Evolutionary conservation across 2,888 invertebrate species (phyloP), one percentile per base, ranked within the genome.

Genomic region (Coelopa pilipes): DNA sequence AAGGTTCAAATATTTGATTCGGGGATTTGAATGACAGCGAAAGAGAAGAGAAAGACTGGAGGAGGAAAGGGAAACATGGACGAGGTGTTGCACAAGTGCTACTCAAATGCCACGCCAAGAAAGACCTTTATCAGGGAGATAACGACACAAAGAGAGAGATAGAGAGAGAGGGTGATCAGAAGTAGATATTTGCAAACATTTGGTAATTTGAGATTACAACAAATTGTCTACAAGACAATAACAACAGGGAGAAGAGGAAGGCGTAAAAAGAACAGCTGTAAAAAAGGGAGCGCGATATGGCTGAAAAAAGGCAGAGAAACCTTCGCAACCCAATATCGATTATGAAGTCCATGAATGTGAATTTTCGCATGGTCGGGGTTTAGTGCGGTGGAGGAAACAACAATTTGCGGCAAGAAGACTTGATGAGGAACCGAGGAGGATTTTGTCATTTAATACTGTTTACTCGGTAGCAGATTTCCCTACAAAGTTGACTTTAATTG

Each of bases 1-100:
- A 65, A 65, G 65, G 65, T 65, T 46, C 47, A 65, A 65, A 65
- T 47, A 19, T 65, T 47, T 65, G 65, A 65, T 46, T 19, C 19
- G 34, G 34, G 34, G 34, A 34, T 34, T 34, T 34, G 34, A 34
- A 7, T 34, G 34, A 34, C 34, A 34, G 7, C 34, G 34, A 34
- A 34, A 7, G 34, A 34, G 34, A 34, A 7, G 34, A n/a, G n/a
- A n/a, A n/a, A n/a, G n/a, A n/a, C n/a, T n/a, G 34, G 4, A 7
- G 7, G 34, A 34, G 34, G 34, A 34, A n/a, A n/a, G n/a, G 34
- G 34, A 34, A 34, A 34, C 34, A 34, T 2, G 7, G 34, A 4
- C 34, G 34, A 34, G 47, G 45, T 63, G 63, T 7, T 63, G 46
- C 17, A 34, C 34, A 34, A 34, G 34, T 34, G 34, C 34, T 34